phyloP scores from a whole-genome alignment of 2,888 invertebrate species.

The Seira ritae region DNA sequence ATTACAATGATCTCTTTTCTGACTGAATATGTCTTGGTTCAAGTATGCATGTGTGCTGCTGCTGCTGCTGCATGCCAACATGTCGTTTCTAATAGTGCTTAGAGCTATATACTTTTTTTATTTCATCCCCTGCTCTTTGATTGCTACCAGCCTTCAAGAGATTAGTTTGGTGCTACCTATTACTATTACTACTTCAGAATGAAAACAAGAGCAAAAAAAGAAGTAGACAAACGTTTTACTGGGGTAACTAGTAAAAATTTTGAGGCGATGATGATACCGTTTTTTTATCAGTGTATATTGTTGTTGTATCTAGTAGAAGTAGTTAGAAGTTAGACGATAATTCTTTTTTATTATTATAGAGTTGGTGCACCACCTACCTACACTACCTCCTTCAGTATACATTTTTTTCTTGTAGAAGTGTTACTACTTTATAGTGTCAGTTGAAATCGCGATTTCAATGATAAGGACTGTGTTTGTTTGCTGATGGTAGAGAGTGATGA shows the following conservation, averaged over 20 bases:
- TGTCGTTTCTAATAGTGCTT: conserved; percentile 3
- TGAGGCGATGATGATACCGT: conserved; percentile 6
- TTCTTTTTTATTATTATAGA: background rate
- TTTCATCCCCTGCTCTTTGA: background rate
- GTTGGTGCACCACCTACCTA: background rate
- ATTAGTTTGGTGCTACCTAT: background rate
- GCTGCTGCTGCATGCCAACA: background rate
- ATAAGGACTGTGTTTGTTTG: conserved; percentile 45
- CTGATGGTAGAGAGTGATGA: conserved; percentile 53
- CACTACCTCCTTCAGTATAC: background rate
- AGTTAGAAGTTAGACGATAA: too few species aligned
- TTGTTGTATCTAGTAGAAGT: background rate
- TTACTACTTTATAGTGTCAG: background rate
- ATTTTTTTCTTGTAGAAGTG: background rate
- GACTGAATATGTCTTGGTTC: background rate
- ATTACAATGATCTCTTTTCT: conserved; percentile 16
- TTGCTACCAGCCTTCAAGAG: background rate
- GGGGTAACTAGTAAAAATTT: background rate
- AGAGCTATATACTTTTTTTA: background rate
- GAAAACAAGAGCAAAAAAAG: background rate
- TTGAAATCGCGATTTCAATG: conserved; percentile 47
- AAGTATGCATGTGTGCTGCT: too few species aligned
- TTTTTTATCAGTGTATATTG: background rate
- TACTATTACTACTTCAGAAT: background rate
- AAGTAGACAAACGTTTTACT: conserved; percentile 5